A percentile compares a stretch with the other conserved stretches of the same genome.
Evolutionary conservation across 2,113 vertebrate genomes (phyloP).

Genomic region (Perca flavescens): DNA sequence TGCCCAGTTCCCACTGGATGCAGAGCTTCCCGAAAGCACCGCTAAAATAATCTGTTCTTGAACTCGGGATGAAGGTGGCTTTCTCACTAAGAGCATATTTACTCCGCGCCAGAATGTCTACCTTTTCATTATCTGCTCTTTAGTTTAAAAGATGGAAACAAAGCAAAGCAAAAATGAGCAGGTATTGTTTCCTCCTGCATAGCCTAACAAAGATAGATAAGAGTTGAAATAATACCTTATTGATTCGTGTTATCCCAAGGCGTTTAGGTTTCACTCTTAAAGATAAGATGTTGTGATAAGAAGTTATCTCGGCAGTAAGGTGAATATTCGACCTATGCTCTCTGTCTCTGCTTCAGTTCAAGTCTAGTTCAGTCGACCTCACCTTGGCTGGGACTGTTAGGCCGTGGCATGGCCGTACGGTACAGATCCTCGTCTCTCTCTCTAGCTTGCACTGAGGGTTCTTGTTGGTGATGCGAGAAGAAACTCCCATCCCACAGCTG

Average conservation of each 20-base stretch:
- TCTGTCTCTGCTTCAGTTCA: neutral
- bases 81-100: constrained; percentile 50
- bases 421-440: constrained; percentile 85
- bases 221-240: constrained; percentile 8
- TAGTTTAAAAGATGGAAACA: constrained; percentile 1
- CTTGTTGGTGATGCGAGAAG: constrained; percentile 82
- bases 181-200: constrained; percentile 6
- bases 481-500: constrained; percentile 82
- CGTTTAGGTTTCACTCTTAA: constrained; percentile 2
- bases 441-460: constrained; percentile 84
- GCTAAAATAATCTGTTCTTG: constrained; percentile 53
- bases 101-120: constrained; percentile 30
- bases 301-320: constrained; percentile 16
- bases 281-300: constrained; percentile 34
- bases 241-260: constrained; percentile 48
- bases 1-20: constrained; percentile 66
- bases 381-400: constrained; percentile 80
- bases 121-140: constrained; percentile 25
- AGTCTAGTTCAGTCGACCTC: constrained; percentile 2
- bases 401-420: constrained; percentile 80
- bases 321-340: constrained; percentile 35
- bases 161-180: neutral
- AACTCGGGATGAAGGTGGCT: constrained; percentile 56
- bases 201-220: constrained; percentile 5
- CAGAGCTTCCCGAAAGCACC: constrained; percentile 55